Evolutionary conservation across 2,113 vertebrate genomes (phyloP), one percentile per base, ranked within the genome.

Genomic region (Etheostoma cragini): DNA sequence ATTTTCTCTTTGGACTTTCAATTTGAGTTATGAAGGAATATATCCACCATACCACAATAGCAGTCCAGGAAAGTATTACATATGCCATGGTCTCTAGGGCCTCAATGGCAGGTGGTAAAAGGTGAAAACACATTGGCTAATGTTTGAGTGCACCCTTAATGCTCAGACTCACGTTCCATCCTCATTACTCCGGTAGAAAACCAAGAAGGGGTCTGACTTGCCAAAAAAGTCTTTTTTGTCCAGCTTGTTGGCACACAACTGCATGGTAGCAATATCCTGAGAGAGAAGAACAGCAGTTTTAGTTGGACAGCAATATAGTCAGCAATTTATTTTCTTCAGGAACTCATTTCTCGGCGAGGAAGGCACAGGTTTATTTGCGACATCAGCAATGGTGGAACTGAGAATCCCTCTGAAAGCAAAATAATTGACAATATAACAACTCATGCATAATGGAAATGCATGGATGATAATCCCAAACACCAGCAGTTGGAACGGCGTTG

Each of bases 171-270:
- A 99, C 98, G 98, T 99, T 94, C 98, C 98, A 0, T 99, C 98
- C 87, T 99, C 98, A 0, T 99, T 99, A 92, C 98, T 99, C 82
- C 98, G 96, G 87, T 98, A 99, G 95, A 99, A 99, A 73, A 99
- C 98, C 13, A 99, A 95, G 93, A 99, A 99, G 35, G 98, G 98
- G 89, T 99, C 98, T 0, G 98, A 99, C 91, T 99, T 99, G 65
- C 98, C 98, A 2, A 99, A 99, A 93, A 99, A 99, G 91, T 99
- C 98, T 91, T 99, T 99, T 90, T 99, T 99, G 94, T 99, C 98
- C 90, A 99, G 95, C 91, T 99, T 99, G 94, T 99, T 99, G 86
- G 97, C 98, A 1, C 98, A 99, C 52, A 99, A 87, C 94, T 99
- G 98, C 98, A 99, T 98, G 0, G 98, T 99, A 63, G 97, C 93